Evolutionary conservation across 2,888 invertebrate genomes (phyloP).

Genomic region (Pollenia griseotomentosa): DNA sequence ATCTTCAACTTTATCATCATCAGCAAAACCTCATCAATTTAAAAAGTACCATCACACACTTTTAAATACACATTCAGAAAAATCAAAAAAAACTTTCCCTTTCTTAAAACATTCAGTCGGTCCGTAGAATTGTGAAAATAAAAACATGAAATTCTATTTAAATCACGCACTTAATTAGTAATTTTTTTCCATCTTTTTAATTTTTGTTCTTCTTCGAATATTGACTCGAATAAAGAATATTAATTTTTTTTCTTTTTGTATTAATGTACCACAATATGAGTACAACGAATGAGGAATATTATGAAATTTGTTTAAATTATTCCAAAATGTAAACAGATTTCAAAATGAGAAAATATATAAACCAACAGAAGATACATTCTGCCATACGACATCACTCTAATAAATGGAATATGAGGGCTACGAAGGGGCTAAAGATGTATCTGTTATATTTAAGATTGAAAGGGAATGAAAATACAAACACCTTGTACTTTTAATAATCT

Average conservation of each 20-base stretch:
- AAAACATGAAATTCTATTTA: slow-evolving; percentile 70
- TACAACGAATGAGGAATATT: slow-evolving; percentile 12
- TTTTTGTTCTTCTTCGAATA: neutral
- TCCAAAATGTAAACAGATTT: slow-evolving; percentile 63
- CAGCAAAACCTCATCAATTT: slow-evolving; percentile 61
- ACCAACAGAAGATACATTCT: slow-evolving; percentile 11
- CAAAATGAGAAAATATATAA: slow-evolving; percentile 6
- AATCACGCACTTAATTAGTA: slow-evolving; percentile 74
- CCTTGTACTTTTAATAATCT: slow-evolving; percentile 68
- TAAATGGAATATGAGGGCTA: neutral
- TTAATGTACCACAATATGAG: neutral
- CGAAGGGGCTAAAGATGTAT: neutral
- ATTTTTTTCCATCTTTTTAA: slow-evolving; percentile 15
- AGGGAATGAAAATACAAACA: slow-evolving; percentile 57
- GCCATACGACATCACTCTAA: slow-evolving; percentile 49
- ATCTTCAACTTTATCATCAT: slow-evolving; percentile 34
- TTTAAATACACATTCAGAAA: neutral
- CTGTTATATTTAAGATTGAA: neutral
- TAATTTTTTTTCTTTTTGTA: neutral
- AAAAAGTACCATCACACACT: slow-evolving; percentile 41
- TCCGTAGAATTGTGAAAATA: slow-evolving; percentile 43
- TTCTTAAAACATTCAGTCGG: slow-evolving; percentile 14
- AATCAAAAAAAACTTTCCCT: neutral
- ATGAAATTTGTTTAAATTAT: slow-evolving; percentile 65
- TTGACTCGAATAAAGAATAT: slow-evolving; percentile 49